Conservation (phyloP, 1,140 invertebrate species). For the Achatina immaculata region DNA sequence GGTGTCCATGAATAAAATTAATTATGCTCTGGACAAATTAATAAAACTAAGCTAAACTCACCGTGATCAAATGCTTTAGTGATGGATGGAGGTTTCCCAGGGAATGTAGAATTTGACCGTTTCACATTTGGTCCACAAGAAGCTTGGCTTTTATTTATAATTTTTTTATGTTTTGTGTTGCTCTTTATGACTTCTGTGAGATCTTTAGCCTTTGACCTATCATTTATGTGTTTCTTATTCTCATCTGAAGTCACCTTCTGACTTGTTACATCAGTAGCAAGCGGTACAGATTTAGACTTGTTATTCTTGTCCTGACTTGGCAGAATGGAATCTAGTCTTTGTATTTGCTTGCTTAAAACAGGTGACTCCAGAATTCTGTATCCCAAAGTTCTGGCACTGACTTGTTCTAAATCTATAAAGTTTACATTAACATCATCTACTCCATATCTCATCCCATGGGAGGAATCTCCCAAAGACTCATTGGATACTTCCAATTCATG, state of each 20-base stretch:
- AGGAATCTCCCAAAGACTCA: no score
- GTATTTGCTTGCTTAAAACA: no score
- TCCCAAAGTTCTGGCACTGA: no score
- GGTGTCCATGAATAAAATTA: no score
- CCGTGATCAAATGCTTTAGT: conserved; percentile 5
- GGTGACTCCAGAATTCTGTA: no score
- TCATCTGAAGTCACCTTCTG: neutral
- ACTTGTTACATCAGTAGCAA: neutral
- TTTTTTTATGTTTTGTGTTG: neutral
- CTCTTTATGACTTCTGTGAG: neutral
- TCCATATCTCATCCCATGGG: no score
- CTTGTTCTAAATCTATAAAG: no score
- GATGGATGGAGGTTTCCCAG: conserved; percentile 11
- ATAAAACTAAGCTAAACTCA: conserved; percentile 9
- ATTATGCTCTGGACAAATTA: no score
- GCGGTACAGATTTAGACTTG: no score
- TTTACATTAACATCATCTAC: no score
- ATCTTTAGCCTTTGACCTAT: neutral
- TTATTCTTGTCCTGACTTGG: no score
- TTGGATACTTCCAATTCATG: neutral
- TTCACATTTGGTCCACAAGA: neutral
- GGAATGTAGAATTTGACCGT: neutral
- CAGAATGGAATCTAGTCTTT: no score
- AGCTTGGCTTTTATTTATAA: neutral
- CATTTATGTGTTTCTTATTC: neutral